Base-by-base conservation (phyloP, 2,113 vertebrate genomes). In the Balaenoptera acutorostrata region DNA sequence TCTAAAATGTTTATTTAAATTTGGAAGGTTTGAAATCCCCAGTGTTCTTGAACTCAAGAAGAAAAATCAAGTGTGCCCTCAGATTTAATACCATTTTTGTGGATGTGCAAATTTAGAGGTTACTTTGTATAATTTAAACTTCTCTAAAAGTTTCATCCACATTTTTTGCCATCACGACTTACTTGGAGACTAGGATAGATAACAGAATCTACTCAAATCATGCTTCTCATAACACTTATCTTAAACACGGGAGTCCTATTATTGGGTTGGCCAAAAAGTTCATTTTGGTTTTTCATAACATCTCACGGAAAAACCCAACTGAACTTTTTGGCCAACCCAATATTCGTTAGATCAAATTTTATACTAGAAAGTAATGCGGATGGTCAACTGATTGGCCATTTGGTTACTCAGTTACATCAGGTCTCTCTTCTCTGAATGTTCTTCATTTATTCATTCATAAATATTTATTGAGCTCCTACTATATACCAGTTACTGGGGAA, bases 1-100 rank as follows among this genome's bases (percentile, higher is more conserved):
- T 93, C 31, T 81, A 75, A 80, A 57, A 36, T 69, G 20, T 39
- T 80, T n/a, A 59, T 69, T 90, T 96, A 90, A 95, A 95, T 92
- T 18, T 64, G 33, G 3, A 95, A 87, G 7, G 9, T 87, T 44
- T 90, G 21, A 90, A 18, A 1, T 66, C 21, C 14, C 25, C 13
- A 31, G 2, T 87, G 36, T 36, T 88, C 66, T 33, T 89, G 55
- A 63, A 61, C 31, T 92, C 14, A 14, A n/a, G 29, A 84, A 66
- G 9, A 63, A n/a, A 81, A 68, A 61, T 85, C 64, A 93, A n/a
- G 61, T 36, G 21, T 66, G 8, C 5, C 74, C 29, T 72, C 61
- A 74, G 55, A n/a, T 80, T 86, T 93, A 33, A 29, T 59, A 46
- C 63, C 44, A 63, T 71, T 87, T 88, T 71, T 55, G 18, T 41